phyloP scores from a whole-genome alignment of 2,113 vertebrate species.

The Cottus gobio region DNA sequence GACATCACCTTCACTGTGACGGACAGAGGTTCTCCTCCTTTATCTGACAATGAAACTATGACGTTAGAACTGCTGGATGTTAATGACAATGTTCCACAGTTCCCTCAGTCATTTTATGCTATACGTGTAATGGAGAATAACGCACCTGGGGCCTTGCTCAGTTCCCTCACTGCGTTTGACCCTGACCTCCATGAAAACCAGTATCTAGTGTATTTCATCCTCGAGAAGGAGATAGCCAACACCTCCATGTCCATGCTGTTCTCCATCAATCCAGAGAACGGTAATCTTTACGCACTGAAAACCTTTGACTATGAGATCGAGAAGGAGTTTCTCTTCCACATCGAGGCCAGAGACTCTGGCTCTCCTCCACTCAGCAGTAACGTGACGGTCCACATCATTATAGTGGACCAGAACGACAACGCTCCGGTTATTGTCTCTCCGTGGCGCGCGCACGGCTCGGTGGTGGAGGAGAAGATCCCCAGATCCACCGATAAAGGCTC shows the following conservation, averaged over 20 bases:
- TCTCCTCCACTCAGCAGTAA: slow-evolving; percentile 84
- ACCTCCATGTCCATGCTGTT: slow-evolving; percentile 86
- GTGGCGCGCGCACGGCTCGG: slow-evolving; percentile 77
- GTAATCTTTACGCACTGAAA: slow-evolving; percentile 87
- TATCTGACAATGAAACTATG: slow-evolving; percentile 72
- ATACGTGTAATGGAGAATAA: slow-evolving; percentile 86
- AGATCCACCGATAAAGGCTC: slow-evolving; percentile 83
- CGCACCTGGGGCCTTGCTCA: slow-evolving; percentile 83
- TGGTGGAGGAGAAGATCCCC: slow-evolving; percentile 81
- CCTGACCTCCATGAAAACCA: slow-evolving; percentile 84
- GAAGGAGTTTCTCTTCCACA: slow-evolving; percentile 84
- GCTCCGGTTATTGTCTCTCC: slow-evolving; percentile 82
- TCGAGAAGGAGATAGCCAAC: slow-evolving; percentile 79
- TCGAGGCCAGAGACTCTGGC: slow-evolving; percentile 84
- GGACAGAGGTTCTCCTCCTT: slow-evolving; percentile 69
- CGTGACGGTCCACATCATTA: slow-evolving; percentile 82
- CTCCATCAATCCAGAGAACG: slow-evolving; percentile 86
- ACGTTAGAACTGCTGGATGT: slow-evolving; percentile 70
- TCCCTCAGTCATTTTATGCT: slow-evolving; percentile 66
- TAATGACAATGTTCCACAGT: slow-evolving; percentile 71
- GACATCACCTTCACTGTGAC: slow-evolving; percentile 70
- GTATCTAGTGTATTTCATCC: slow-evolving; percentile 85
- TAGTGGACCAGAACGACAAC: slow-evolving; percentile 87
- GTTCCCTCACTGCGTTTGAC: slow-evolving; percentile 81
- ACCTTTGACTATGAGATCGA: slow-evolving; percentile 89